Evolutionary conservation across 2,797 vertebrate species (phyloP).

Genomic region (Sternarchorhynchus goeldii): DNA sequence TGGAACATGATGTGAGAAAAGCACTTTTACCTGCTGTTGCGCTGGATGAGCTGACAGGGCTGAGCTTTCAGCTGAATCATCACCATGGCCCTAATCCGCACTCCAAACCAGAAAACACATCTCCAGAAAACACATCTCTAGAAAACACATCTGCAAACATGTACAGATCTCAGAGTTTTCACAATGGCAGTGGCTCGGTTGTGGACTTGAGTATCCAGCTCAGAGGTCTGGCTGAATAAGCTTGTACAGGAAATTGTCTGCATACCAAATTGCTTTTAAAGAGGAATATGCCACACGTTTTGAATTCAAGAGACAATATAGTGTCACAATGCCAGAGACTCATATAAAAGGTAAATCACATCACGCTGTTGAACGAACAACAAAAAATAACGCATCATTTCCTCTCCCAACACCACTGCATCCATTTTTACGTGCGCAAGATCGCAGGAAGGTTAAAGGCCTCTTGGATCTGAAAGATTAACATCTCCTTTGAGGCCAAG

Average conservation of each 20-base stretch:
- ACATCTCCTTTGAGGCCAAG: constrained; percentile 34
- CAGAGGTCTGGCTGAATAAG: neutral
- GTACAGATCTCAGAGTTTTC: too few relatives aligned
- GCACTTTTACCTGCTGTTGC: neutral
- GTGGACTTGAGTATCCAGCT: too few relatives aligned
- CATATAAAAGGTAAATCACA: constrained; percentile 5
- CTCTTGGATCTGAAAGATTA: constrained; percentile 25
- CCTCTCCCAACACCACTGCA: constrained; percentile 17
- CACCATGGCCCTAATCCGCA: too few relatives aligned
- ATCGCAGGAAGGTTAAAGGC: constrained; percentile 39
- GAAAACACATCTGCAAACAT: too few relatives aligned
- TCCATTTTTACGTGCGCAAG: constrained; percentile 25
- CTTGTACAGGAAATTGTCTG: neutral
- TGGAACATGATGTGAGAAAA: constrained; percentile 10
- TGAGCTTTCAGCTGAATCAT: too few relatives aligned
- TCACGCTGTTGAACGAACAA: constrained; percentile 31
- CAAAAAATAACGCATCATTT: constrained; percentile 38
- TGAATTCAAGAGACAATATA: neutral
- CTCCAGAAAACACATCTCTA: too few relatives aligned
- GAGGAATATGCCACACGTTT: neutral
- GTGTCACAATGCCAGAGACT: neutral
- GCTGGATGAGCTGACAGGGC: neutral
- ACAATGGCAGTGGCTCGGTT: too few relatives aligned
- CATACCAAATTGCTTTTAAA: neutral
- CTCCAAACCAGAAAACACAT: too few relatives aligned